Percentiles rank a stretch among this genome's conserved stretches.
Conservation (phyloP, 2,113 vertebrate genomes). For the Dicerorhinus sumatrensis region DNA sequence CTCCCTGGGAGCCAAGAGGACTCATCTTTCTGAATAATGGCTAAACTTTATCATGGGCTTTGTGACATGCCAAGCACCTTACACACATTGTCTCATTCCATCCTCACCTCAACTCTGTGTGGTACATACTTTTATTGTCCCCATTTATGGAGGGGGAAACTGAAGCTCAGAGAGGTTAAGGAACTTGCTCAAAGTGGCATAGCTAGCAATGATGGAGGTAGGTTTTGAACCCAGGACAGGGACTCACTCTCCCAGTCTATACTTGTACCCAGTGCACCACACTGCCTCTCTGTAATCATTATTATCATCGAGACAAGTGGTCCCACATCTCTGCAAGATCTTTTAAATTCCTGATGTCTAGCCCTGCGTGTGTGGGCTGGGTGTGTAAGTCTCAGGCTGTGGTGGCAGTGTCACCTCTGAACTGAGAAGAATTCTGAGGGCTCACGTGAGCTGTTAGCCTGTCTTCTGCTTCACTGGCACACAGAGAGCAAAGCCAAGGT, state of each 20-base stretch:
- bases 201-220: rapidly evolving
- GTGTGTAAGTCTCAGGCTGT: neutral
- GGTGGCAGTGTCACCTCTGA: neutral
- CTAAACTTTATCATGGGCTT: neutral
- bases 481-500: neutral
- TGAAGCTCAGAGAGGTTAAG: neutral
- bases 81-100: neutral
- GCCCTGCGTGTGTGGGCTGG: neutral
- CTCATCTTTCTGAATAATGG: neutral
- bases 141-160: neutral
- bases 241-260: no score
- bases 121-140: neutral
- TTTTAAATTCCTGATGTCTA: neutral
- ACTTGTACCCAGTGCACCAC: rapidly evolving
- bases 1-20: neutral
- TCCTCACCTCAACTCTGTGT: neutral
- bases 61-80: neutral
- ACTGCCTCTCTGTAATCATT: no score
- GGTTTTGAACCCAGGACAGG: neutral
- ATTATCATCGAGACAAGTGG: rapidly evolving
- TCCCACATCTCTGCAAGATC: neutral
- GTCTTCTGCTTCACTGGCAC: neutral
- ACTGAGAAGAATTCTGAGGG: neutral
- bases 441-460: neutral
- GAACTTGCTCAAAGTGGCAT: neutral